Percentiles rank a stretch among this genome's conserved stretches.
Evolutionary conservation across 1,140 invertebrate genomes (phyloP).

Genomic region (Meloidogyne hapla): DNA sequence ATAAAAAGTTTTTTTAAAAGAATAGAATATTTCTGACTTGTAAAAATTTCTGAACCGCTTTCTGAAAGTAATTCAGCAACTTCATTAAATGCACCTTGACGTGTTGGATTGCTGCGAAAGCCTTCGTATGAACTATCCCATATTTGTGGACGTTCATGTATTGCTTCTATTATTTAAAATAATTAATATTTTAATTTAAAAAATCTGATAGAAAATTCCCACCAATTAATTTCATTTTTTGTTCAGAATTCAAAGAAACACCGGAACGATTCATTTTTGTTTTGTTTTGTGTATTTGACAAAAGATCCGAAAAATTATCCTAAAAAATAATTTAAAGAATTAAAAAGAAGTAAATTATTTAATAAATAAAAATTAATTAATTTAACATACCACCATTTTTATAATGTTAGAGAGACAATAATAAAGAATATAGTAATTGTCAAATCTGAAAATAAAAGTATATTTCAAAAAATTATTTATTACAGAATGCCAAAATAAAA

Average conservation of each 20-base stretch:
- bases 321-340: not conserved
- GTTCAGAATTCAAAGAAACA: conserved; percentile 19
- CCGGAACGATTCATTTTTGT: conserved; percentile 1
- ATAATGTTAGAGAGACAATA: no score
- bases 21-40: conserved; percentile 1
- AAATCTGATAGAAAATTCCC: not conserved
- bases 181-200: conserved; percentile 9
- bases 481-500: no score
- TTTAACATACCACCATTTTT: not conserved
- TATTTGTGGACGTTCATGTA: conserved; percentile 24
- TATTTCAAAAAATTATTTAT: no score
- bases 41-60: conserved; percentile 10
- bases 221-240: conserved; percentile 23
- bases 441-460: no score
- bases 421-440: no score
- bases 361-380: not conserved
- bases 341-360: not conserved
- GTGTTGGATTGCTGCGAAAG: conserved; percentile 19
- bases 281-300: not conserved
- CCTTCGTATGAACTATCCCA: conserved; percentile 27
- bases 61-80: conserved; percentile 28
- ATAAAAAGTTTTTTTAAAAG: not conserved
- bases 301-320: not conserved
- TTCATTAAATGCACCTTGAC: conserved; percentile 33
- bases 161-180: conserved; percentile 16